Evolutionary conservation across 2,113 vertebrate species (phyloP).

Genomic region (Picathartes gymnocephalus): DNA sequence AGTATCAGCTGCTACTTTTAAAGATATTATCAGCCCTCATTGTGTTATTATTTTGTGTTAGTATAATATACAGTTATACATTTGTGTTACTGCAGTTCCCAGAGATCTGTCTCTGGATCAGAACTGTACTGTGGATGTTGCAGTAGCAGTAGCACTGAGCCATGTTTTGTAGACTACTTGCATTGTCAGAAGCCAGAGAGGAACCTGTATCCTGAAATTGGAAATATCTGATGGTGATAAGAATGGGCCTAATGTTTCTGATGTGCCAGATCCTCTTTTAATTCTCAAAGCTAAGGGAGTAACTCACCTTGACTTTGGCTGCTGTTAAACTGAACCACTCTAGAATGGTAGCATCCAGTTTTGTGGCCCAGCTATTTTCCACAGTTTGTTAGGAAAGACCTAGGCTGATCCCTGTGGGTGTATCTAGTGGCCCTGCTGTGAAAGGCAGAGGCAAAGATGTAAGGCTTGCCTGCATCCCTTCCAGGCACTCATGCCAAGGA

Average conservation of each 20-base stretch:
- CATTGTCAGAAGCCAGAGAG: not conserved
- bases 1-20: not conserved
- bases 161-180: not conserved
- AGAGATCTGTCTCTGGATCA: not conserved
- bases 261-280: not conserved
- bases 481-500: accelerated
- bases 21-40: not conserved
- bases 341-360: not conserved
- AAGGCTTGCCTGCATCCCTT: not conserved
- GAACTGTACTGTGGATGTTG: not conserved
- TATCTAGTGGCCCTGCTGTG: not conserved
- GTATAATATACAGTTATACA: not conserved
- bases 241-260: not conserved
- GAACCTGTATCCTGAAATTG: accelerated
- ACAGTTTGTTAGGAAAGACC: not conserved
- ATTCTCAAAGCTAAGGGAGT: not conserved
- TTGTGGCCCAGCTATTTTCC: not conserved
- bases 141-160: not conserved
- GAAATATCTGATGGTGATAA: not conserved
- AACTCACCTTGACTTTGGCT: not conserved
- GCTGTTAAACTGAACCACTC: not conserved
- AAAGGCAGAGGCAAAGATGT: not conserved
- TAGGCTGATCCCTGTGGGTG: not conserved
- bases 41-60: not conserved
- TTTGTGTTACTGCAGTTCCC: not conserved